Evolutionary conservation across 2,888 invertebrate species (phyloP).

Genomic region (Ganaspis brasiliensis): DNA sequence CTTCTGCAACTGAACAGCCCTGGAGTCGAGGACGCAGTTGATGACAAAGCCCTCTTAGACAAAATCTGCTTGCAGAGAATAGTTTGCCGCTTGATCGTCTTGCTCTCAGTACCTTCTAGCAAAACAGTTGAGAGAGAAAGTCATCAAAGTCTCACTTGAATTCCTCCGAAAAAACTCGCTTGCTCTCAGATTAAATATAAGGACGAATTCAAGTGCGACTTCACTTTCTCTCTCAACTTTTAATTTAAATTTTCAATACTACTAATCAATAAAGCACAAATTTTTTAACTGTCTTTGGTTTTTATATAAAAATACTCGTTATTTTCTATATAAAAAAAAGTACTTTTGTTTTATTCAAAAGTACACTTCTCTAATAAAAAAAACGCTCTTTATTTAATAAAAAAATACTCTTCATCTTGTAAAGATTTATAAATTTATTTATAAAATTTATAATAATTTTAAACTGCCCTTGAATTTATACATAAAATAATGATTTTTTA

Average conservation of each 20-base stretch:
- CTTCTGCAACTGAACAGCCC: conserved; percentile 88
- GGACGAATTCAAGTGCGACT: background rate
- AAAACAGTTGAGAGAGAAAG: conserved; percentile 29
- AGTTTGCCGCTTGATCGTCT: conserved; percentile 70
- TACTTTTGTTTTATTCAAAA: no score
- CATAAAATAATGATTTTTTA: no score
- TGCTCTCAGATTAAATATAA: conserved; percentile 12
- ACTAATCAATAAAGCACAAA: conserved; percentile 22
- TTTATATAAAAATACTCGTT: background rate
- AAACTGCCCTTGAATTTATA: no score
- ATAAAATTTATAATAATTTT: no score
- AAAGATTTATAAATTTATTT: background rate
- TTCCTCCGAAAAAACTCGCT: conserved; percentile 8
- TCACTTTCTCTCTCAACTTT: background rate
- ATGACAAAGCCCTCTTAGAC: conserved; percentile 70
- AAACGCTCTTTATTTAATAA: no score
- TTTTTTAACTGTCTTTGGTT: background rate
- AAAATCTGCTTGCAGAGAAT: conserved; percentile 65
- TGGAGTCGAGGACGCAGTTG: conserved; percentile 82
- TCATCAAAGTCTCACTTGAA: background rate
- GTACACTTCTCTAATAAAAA: no score
- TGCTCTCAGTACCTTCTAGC: conserved; percentile 71
- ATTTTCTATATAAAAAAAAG: no score
- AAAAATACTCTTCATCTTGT: no score
- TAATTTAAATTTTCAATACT: background rate